These are phyloP conservation scores for Wiebesia pumilae DNA, from an alignment of 1,140 invertebrate species.

Conservation along the genomic window DNA sequence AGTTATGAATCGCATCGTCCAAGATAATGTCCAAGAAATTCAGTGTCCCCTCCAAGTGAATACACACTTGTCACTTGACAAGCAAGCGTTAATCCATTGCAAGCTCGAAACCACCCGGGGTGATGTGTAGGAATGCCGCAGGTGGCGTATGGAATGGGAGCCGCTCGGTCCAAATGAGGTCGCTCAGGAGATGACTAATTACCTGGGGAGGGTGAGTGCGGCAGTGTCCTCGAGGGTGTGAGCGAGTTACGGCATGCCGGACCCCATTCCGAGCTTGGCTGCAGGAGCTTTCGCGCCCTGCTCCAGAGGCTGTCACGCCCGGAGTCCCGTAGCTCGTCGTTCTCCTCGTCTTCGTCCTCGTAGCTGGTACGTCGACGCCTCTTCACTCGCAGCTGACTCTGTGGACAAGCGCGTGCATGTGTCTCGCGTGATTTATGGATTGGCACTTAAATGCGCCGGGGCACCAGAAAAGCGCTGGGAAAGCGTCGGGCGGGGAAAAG, in stretches of 20 bases:
- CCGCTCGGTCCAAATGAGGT: no score
- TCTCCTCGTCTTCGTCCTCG: conserved; percentile 64
- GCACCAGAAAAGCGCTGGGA: no score
- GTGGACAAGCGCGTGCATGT: not conserved
- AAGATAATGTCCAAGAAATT: not conserved
- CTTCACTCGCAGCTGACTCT: conserved; percentile 64
- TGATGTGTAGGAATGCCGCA: not conserved
- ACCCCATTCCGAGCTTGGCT: conserved; percentile 82
- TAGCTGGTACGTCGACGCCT: conserved; percentile 57
- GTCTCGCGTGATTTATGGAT: not conserved
- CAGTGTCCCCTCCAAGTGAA: not conserved
- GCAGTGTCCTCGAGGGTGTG: conserved; percentile 67
- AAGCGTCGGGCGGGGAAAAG: no score
- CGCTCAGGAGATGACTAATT: conserved; percentile 50
- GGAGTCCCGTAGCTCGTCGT: conserved; percentile 62
- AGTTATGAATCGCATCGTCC: not conserved
- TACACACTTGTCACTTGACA: not conserved
- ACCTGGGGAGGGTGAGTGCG: conserved; percentile 67
- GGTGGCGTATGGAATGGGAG: not conserved
- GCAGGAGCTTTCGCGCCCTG: conserved; percentile 75
- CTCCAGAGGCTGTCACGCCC: conserved; percentile 60
- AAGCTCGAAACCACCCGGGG: not conserved
- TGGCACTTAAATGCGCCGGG: no score
- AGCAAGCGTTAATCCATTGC: not conserved
- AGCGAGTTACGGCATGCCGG: conserved; percentile 72